Percentiles rank a stretch among this genome's conserved stretches.
These are phyloP conservation scores for Coregonus clupeaformis DNA, from an alignment of 2,113 vertebrate species.

Conservation along the genomic window DNA sequence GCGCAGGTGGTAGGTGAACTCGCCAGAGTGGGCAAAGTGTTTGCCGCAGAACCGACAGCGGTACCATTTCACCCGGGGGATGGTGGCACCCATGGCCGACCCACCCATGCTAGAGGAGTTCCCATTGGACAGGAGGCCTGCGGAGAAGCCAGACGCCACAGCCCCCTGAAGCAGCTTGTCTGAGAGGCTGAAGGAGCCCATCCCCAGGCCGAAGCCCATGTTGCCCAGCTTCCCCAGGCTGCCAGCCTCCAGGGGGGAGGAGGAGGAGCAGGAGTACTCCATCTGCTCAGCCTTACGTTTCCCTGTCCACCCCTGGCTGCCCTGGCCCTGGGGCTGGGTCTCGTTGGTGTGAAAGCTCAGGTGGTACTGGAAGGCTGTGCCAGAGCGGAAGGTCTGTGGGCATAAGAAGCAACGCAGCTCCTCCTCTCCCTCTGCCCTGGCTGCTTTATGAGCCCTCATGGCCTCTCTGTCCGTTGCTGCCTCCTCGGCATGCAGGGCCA, in stretches of 20 bases:
- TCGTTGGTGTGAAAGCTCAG: slow-evolving; percentile 82
- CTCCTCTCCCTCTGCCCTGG: slow-evolving; percentile 19
- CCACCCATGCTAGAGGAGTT: slow-evolving; percentile 42
- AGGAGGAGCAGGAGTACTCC: slow-evolving; percentile 62
- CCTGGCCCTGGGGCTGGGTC: slow-evolving; percentile 33
- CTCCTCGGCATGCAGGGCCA: slow-evolving; percentile 79
- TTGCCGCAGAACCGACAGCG: slow-evolving; percentile 95
- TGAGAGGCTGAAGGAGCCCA: slow-evolving; percentile 53
- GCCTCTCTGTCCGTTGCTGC: slow-evolving; percentile 60
- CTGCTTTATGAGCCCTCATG: slow-evolving; percentile 24
- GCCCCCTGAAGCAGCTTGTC: slow-evolving; percentile 68
- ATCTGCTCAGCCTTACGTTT: slow-evolving; percentile 69
- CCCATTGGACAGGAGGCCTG: slow-evolving; percentile 52
- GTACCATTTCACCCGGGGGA: slow-evolving; percentile 86
- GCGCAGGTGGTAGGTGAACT: slow-evolving; percentile 96
- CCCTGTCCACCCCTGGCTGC: slow-evolving; percentile 46
- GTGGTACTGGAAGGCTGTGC: slow-evolving; percentile 84
- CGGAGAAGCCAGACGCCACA: slow-evolving; percentile 51
- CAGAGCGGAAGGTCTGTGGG: slow-evolving; percentile 76
- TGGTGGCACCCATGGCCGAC: slow-evolving; percentile 55
- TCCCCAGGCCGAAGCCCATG: slow-evolving; percentile 49
- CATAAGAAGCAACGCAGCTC: slow-evolving; percentile 73
- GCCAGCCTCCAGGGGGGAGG: slow-evolving; percentile 51
- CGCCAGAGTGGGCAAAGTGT: slow-evolving; percentile 93
- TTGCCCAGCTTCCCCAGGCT: slow-evolving; percentile 51